Base-by-base conservation (phyloP, 2,888 invertebrate genomes). In the Phalera bucephala region DNA sequence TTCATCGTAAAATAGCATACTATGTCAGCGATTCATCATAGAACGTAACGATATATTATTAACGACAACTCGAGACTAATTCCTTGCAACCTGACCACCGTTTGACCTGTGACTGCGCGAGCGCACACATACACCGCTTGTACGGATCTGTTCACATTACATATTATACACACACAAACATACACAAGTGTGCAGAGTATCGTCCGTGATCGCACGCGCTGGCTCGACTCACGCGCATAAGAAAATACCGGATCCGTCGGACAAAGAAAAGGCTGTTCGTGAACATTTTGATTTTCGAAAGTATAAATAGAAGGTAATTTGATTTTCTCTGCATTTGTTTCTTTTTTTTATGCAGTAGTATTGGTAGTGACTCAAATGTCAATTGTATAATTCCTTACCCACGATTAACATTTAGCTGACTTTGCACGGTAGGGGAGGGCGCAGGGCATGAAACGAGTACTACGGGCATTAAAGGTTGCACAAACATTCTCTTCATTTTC, bases 31-130 rank as follows among this genome's bases (percentile, higher is more conserved):
- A 10, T 25, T 12, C 26, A 26, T 26, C 26, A 13, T 13, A 13
- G 13, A 26, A 15, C 15, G 4, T 15, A 28, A 9, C n/a, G 9
- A 28, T 28, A 15, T 9, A 11, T 22, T 22, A 5, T 10, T 10
- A 5, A 9, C 1, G 10, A 28, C 14, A 25, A 28, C 35, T 29
- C 19, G 23, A 28, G 17, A 44, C 35, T 48, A 36, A 56, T 55
- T 46, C 26, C 27, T 34, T 43, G 35, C 46, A 58, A 56, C 53
- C 51, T 52, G 64, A 61, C 55, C 49, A 52, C 51, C 11, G 25
- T 12, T 61, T 72, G 72, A 72, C 71, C 72, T 59, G 59, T 54
- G 65, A 50, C 58, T 51, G 45, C 60, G 35, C 52, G 61, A 58
- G 60, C 58, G 40, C 40, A 23, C 34, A 31, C 20, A 9, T 9